A percentile compares a stretch with the other conserved stretches of the same genome.
Conservation (phyloP, 2,888 invertebrate species). For the Pseudococcus jackbeardsleyi region DNA sequence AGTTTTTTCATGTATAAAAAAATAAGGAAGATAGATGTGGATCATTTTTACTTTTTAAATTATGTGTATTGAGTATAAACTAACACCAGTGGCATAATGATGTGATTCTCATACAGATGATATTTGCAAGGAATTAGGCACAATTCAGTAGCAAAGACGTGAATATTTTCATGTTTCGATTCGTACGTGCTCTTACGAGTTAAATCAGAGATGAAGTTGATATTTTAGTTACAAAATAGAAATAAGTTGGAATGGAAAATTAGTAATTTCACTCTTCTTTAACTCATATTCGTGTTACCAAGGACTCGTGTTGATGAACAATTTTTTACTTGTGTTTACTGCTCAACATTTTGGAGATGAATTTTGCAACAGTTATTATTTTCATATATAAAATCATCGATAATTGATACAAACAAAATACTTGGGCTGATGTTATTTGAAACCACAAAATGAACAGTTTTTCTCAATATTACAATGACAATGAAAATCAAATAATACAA, state of each 20-base stretch:
- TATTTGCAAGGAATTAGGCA: neutral
- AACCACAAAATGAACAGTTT: neutral
- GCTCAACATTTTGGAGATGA: neutral
- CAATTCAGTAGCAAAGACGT: neutral
- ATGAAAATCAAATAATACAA: neutral
- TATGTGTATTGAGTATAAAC: neutral
- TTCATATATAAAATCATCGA: neutral
- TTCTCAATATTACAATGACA: neutral
- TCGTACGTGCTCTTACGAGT: neutral
- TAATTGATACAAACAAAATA: too few species aligned
- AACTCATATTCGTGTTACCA: neutral
- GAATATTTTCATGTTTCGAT: neutral
- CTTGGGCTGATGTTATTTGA: too few species aligned
- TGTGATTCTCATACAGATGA: neutral
- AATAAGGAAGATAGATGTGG: conserved; percentile 46
- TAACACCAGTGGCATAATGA: neutral
- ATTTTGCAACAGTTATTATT: neutral
- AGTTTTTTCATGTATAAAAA: conserved; percentile 37
- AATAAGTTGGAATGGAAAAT: neutral
- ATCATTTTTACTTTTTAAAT: conserved; percentile 46
- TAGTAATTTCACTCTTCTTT: neutral
- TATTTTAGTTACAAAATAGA: neutral
- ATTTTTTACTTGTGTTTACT: neutral
- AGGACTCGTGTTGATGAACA: neutral
- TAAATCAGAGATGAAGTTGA: neutral